Conservation (phyloP, 1,140 invertebrate species). For the Leptestheria dahalacensis region DNA sequence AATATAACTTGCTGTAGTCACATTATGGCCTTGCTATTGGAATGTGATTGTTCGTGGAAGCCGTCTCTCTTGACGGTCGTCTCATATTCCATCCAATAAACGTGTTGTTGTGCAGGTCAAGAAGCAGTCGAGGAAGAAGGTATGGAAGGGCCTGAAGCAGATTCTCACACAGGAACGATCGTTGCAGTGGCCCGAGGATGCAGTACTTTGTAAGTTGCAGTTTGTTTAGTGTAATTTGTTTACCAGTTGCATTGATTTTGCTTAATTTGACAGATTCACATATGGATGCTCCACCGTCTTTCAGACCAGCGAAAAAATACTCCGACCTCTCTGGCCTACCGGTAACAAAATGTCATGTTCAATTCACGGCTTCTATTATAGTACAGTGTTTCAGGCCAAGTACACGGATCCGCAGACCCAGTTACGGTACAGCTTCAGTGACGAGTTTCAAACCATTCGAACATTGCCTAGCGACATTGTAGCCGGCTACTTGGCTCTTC, state of each 20-base stretch:
- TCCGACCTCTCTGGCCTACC: constrained; percentile 79
- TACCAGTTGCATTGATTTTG: constrained; percentile 23
- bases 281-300: constrained; percentile 78
- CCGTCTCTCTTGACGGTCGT: too few relatives aligned
- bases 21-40: background rate
- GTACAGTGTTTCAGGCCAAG: constrained; percentile 43
- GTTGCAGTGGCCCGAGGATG: constrained; percentile 48
- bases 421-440: constrained; percentile 60
- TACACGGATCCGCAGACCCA: constrained; percentile 85
- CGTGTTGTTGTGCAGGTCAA: constrained; percentile 21
- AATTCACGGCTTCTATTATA: constrained; percentile 1
- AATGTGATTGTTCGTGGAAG: too few relatives aligned
- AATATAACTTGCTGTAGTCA: background rate
- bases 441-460: constrained; percentile 69
- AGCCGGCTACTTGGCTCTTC: constrained; percentile 64
- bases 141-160: constrained; percentile 62
- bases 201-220: constrained; percentile 44
- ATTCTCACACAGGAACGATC: constrained; percentile 52
- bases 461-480: constrained; percentile 79
- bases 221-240: constrained; percentile 16
- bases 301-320: constrained; percentile 81
- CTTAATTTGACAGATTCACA: constrained; percentile 42
- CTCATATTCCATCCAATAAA: too few relatives aligned
- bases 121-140: constrained; percentile 44
- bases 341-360: constrained; percentile 29